phyloP scores from a whole-genome alignment of 2,113 vertebrate species.

The Carlito syrichta region DNA sequence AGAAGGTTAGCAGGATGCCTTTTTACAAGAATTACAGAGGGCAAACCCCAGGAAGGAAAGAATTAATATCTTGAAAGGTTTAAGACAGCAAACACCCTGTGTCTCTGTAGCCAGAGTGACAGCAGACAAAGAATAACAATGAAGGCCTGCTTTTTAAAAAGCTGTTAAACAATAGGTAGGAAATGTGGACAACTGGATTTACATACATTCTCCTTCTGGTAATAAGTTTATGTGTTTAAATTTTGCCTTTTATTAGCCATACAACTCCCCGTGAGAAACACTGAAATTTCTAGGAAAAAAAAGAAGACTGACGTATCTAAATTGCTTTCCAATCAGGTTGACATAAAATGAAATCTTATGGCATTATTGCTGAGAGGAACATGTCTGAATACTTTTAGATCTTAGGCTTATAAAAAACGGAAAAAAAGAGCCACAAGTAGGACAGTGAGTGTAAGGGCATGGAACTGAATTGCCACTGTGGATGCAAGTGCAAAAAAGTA shows the following conservation, averaged over 20 bases:
- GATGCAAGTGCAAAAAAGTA: background rate
- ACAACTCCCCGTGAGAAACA: background rate
- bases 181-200: background rate
- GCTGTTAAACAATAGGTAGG: background rate
- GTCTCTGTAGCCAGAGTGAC: background rate
- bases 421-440: background rate
- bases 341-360: background rate
- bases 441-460: background rate
- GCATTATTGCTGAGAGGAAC: background rate
- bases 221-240: background rate
- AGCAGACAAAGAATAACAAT: background rate
- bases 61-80: background rate
- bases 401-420: background rate
- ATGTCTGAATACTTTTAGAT: background rate
- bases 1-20: background rate
- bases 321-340: background rate
- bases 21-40: constrained; percentile 29
- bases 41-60: background rate
- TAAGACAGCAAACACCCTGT: background rate
- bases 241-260: background rate
- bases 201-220: background rate
- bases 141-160: background rate
- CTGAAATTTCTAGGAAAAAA: background rate
- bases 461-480: background rate
- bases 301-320: background rate